Conservation (phyloP, 2,113 vertebrate species). For the Xenopus laevis region DNA sequence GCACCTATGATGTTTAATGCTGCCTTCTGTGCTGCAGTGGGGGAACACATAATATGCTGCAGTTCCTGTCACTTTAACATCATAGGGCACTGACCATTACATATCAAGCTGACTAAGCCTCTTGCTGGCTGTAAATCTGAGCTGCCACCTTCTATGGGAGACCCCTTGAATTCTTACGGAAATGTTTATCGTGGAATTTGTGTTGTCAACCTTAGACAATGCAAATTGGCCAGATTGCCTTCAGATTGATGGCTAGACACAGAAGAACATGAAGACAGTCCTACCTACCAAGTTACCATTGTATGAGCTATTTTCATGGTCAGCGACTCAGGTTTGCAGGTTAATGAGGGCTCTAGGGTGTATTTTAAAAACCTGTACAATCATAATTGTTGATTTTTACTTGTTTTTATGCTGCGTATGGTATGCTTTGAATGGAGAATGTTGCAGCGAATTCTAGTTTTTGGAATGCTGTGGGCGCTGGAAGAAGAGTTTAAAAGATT, state of each 20-base stretch:
- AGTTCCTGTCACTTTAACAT: not conserved
- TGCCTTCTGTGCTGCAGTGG: not conserved
- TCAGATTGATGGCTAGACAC: too few species aligned
- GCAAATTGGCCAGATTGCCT: too few species aligned
- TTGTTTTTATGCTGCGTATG: constrained; percentile 19
- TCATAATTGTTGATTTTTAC: constrained; percentile 21
- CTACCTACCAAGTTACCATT: too few species aligned
- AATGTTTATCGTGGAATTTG: not conserved
- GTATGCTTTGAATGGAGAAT: constrained; percentile 3
- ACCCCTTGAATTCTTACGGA: not conserved
- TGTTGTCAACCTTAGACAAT: not conserved
- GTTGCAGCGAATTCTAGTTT: not conserved
- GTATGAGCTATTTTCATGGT: too few species aligned
- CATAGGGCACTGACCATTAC: not conserved
- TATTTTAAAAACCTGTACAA: constrained; percentile 27
- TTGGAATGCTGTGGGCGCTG: not conserved
- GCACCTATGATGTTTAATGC: not conserved
- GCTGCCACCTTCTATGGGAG: too few species aligned
- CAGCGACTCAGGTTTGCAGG: not conserved
- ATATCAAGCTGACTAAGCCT: not conserved
- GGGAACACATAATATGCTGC: not conserved
- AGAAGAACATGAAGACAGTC: too few species aligned
- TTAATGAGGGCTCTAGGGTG: constrained; percentile 13
- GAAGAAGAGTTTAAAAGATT: not conserved
- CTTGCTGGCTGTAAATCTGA: too few species aligned